A percentile compares a stretch with the other conserved stretches of the same genome.
Evolutionary conservation across 2,113 vertebrate species (phyloP).

Genomic region (Cranoglanis bouderius): DNA sequence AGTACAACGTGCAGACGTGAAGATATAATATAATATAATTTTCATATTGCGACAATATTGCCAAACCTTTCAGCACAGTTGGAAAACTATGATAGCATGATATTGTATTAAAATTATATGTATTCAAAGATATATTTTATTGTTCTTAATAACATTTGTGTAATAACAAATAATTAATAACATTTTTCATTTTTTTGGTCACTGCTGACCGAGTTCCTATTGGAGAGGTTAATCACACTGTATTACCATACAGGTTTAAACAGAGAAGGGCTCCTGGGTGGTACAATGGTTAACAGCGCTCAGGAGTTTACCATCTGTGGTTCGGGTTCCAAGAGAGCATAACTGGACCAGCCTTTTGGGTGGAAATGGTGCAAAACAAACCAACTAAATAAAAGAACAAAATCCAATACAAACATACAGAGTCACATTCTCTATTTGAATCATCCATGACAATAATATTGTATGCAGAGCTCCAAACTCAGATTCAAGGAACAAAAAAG

Average conservation of each 20-base stretch:
- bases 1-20: background rate
- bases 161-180: background rate
- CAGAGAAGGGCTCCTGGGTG: too few species aligned
- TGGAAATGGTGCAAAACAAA: background rate
- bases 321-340: background rate
- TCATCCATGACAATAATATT: background rate
- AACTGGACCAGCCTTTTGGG: background rate
- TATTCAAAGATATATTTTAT: constrained; percentile 16
- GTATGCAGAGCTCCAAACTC: background rate
- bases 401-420: background rate
- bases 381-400: background rate
- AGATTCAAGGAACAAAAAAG: background rate
- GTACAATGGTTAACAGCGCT: too few species aligned
- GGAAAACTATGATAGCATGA: constrained; percentile 20
- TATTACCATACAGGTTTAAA: background rate
- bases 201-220: background rate
- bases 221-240: background rate
- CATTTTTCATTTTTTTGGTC: background rate
- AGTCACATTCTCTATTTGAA: background rate
- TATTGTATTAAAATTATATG: constrained; percentile 27
- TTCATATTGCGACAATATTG: background rate
- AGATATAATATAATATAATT: constrained; percentile 6
- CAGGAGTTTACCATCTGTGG: background rate
- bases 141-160: background rate
- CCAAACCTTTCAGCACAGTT: constrained; percentile 3